phyloP scores from a whole-genome alignment of 2,797 vertebrate genomes.

The Cuculus canorus region DNA sequence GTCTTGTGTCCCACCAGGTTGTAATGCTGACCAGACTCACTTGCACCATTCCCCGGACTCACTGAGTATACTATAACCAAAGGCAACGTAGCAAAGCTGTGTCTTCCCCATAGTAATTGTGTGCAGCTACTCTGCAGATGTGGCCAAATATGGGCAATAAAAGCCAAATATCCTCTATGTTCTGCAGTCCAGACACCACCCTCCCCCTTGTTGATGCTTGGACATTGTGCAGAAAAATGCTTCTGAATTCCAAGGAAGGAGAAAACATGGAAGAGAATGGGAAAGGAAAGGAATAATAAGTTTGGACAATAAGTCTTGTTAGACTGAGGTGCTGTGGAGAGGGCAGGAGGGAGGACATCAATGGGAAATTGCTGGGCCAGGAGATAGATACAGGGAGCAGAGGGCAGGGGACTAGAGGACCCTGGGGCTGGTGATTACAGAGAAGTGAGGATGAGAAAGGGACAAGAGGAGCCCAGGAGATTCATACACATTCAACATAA shows the following conservation, averaged over 20 bases:
- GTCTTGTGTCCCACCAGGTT: background rate
- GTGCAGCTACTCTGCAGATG: background rate
- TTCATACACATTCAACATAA: background rate
- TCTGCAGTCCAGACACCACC: background rate
- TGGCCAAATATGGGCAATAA: background rate
- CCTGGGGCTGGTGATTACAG: background rate
- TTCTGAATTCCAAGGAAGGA: background rate
- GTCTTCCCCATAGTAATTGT: background rate
- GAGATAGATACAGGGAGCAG: background rate
- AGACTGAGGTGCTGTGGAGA: background rate
- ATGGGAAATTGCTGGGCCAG: background rate
- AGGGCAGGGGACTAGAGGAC: background rate
- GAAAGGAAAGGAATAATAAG: background rate
- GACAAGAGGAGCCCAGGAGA: background rate
- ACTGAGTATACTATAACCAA: accelerated
- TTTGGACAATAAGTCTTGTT: background rate
- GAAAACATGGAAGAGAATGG: background rate
- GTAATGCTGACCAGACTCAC: background rate
- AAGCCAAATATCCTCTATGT: background rate
- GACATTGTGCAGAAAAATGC: background rate
- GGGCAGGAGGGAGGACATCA: background rate
- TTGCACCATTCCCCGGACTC: background rate
- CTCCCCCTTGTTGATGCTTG: background rate
- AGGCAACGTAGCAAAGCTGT: background rate
- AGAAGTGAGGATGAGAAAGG: background rate